Percentiles rank a stretch among this genome's conserved stretches.
Conservation (phyloP, 2,797 vertebrate genomes). For the Clarias pachynema region DNA sequence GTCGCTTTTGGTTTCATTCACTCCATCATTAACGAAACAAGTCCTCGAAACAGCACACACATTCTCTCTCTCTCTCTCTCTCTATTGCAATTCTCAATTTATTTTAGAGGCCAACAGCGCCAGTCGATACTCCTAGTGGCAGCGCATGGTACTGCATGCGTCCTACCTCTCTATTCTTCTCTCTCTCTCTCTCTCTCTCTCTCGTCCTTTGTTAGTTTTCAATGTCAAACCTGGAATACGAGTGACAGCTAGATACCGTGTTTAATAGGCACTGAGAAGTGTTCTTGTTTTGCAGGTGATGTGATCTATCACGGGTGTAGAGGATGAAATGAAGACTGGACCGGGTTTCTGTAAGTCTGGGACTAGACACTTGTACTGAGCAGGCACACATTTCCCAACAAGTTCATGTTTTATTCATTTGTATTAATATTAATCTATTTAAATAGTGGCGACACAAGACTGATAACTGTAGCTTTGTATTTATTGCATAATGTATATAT, state of each 20-base stretch:
- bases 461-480: too few relatives aligned
- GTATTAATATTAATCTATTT: not conserved
- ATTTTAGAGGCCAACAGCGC: slow-evolving; percentile 3
- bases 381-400: not conserved
- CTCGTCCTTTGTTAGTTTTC: slow-evolving; percentile 50
- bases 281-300: not conserved
- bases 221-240: slow-evolving; percentile 44
- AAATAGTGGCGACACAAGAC: too few relatives aligned
- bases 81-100: slow-evolving; percentile 29
- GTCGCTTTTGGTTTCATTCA: slow-evolving; percentile 56
- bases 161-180: slow-evolving; percentile 8
- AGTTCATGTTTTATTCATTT: not conserved
- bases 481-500: too few relatives aligned
- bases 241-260: not conserved
- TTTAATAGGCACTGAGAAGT: not conserved
- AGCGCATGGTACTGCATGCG: slow-evolving; percentile 11
- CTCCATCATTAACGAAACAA: slow-evolving; percentile 65
- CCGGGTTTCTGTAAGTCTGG: not conserved
- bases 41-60: slow-evolving; percentile 27
- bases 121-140: not conserved
- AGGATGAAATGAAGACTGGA: not conserved
- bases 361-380: not conserved
- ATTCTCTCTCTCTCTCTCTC: slow-evolving; percentile 56
- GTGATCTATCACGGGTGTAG: not conserved
- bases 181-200: slow-evolving; percentile 23